A percentile compares a stretch with the other conserved stretches of the same genome.
Evolutionary conservation across 1,140 invertebrate species (phyloP).

Genomic region (Psilanteris sp.): DNA sequence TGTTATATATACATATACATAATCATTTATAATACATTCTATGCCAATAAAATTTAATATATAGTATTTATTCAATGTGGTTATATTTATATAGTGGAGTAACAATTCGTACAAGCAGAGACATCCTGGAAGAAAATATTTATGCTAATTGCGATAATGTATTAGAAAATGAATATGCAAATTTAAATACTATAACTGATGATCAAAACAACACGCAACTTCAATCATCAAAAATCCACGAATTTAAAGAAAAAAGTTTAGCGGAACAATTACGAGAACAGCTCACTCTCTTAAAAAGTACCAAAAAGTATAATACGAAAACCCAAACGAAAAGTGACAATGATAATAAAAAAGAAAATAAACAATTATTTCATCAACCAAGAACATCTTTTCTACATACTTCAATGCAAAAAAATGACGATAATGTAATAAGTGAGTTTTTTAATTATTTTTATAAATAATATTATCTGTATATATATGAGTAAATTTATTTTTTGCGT

Average conservation of each 20-base stretch:
- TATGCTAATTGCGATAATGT: slow-evolving; percentile 69
- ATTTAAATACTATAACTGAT: slow-evolving; percentile 49
- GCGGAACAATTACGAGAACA: slow-evolving; percentile 69
- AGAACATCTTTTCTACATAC: slow-evolving; percentile 71
- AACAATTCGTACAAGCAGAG: slow-evolving; percentile 13
- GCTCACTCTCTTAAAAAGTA: slow-evolving; percentile 34
- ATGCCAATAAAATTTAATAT: not conserved
- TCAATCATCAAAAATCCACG: too few species aligned
- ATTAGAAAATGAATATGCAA: slow-evolving; percentile 67
- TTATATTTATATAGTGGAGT: slow-evolving; percentile 11
- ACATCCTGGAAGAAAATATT: slow-evolving; percentile 60
- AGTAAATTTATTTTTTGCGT: too few species aligned
- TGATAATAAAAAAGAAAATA: slow-evolving; percentile 1
- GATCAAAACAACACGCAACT: not conserved
- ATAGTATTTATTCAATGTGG: not conserved
- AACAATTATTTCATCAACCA: slow-evolving; percentile 30
- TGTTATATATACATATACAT: too few species aligned
- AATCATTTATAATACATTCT: too few species aligned
- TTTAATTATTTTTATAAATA: too few species aligned
- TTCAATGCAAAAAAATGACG: slow-evolving; percentile 8
- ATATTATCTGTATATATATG: too few species aligned
- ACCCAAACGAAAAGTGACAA: not conserved
- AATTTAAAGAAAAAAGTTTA: slow-evolving; percentile 52
- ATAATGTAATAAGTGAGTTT: slow-evolving; percentile 46
- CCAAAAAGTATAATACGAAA: not conserved